Evolutionary conservation across 64 coral and sea anemone genomes (phyloP), one percentile per base, ranked within the genome.

Genomic region (Stichodactyla helianthus): DNA sequence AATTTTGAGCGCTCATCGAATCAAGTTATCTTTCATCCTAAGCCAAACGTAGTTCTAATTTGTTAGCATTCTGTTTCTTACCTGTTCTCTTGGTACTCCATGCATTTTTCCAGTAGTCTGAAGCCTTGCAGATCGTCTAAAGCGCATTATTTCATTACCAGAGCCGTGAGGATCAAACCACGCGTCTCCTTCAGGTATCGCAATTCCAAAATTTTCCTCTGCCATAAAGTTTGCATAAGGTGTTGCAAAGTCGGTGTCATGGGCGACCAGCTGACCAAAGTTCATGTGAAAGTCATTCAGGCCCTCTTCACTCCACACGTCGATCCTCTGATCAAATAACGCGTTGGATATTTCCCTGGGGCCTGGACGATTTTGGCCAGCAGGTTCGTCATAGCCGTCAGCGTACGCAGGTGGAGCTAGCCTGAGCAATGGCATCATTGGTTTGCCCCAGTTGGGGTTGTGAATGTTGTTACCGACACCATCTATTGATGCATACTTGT

Each of bases 191-290:
- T 68, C 80, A 0, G 97, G 97, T 74, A 99, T 95, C 0, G 88
- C 60, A 52, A 99, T 99, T 5, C 93, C 97, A 35, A 99, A 84
- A 76, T 99, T 99, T 79, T 99, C 97, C 59, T 93, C 89, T 19
- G 97, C 89, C 50, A 99, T 57, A 60, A 94, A 92, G 83, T 99
- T 99, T 57, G 97, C 97, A 59, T 99, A 99, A 5, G 97, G 97
- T 28, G 97, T 99, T n/a, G 97, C 93, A 61, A 99, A 99, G 25
- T 99, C 97, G 6, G 91, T 92, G 88, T 99, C 97, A 74, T 99
- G 97, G n/a, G 97, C 97, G 16, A 99, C 52, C 13, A 99, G 87
- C 61, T 99, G 97, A 0, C 97, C 97, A 89, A 99, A 92, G 51
- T 99, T 77, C 97, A 99, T 91, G 51, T 99, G 97, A 14, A 99